These are phyloP conservation scores for Carlito syrichta DNA, from an alignment of 2,113 vertebrate species.

Conservation along the genomic window DNA sequence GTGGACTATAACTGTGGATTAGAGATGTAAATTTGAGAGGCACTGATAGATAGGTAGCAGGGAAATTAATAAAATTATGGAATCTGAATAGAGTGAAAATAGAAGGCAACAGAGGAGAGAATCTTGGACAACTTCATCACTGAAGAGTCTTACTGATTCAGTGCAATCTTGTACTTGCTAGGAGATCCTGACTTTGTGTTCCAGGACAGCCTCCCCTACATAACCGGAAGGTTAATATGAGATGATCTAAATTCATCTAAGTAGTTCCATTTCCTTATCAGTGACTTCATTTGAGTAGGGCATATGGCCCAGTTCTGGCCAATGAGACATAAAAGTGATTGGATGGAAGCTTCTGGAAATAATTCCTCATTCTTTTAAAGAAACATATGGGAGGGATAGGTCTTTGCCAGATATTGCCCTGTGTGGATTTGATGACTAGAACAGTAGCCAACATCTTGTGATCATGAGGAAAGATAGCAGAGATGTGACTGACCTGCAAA, in stretches of 20 bases:
- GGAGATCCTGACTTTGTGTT: background rate
- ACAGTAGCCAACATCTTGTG: background rate
- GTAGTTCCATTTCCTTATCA: background rate
- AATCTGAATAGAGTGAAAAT: background rate
- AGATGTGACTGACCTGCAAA: background rate
- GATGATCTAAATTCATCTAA: background rate
- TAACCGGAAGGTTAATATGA: background rate
- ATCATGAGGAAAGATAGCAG: background rate
- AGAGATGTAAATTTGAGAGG: background rate
- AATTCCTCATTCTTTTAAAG: conserved; percentile 17
- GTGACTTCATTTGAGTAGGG: background rate
- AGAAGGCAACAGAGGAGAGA: background rate
- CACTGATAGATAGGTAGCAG: background rate
- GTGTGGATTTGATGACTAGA: background rate
- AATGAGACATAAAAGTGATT: background rate
- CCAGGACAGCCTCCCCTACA: background rate
- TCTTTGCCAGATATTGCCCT: background rate
- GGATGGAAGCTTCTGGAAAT: background rate
- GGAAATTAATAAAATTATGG: background rate
- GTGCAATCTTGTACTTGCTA: background rate
- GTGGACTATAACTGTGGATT: background rate
- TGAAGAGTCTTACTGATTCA: background rate
- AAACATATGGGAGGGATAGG: background rate
- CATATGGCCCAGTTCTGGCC: background rate
- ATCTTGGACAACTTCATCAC: background rate